These are phyloP conservation scores for Centropus bengalensis DNA, from an alignment of 2,113 vertebrate species.

Conservation along the genomic window DNA sequence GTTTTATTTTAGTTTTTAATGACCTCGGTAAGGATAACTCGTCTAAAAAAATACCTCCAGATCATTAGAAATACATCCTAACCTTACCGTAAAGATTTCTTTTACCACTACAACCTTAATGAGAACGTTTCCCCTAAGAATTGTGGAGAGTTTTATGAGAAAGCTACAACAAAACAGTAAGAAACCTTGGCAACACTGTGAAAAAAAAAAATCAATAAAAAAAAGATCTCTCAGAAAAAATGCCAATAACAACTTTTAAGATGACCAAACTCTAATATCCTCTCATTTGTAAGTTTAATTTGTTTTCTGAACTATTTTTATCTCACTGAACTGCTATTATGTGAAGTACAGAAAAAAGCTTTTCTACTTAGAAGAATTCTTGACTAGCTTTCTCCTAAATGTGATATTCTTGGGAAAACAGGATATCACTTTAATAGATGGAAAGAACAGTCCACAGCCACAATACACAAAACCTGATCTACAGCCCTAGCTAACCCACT, in stretches of 20 bases:
- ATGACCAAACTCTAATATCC: slow-evolving; percentile 48
- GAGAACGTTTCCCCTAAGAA: slow-evolving; percentile 38
- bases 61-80: slow-evolving; percentile 29
- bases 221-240: slow-evolving; percentile 24
- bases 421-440: slow-evolving; percentile 62
- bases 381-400: slow-evolving; percentile 46
- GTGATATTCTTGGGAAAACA: slow-evolving; percentile 72
- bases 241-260: slow-evolving; percentile 55
- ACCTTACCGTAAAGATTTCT: slow-evolving; percentile 4
- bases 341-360: slow-evolving; percentile 21
- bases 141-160: slow-evolving; percentile 1
- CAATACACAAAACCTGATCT: slow-evolving; percentile 58
- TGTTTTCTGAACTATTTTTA: slow-evolving; percentile 67
- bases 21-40: slow-evolving; percentile 41
- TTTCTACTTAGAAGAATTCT: slow-evolving; percentile 48
- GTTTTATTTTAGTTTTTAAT: slow-evolving; percentile 43
- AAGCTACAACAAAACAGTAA: slow-evolving; percentile 33
- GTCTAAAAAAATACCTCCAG: slow-evolving; percentile 18
- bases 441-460: slow-evolving; percentile 55
- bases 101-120: slow-evolving; percentile 30
- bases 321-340: slow-evolving; percentile 43
- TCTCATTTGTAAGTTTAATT: slow-evolving; percentile 67
- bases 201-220: neutral
- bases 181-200: slow-evolving; percentile 2
- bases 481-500: slow-evolving; percentile 21